phyloP scores from a whole-genome alignment of 2,113 vertebrate genomes.

The Nothocercus nigrocapillus region DNA sequence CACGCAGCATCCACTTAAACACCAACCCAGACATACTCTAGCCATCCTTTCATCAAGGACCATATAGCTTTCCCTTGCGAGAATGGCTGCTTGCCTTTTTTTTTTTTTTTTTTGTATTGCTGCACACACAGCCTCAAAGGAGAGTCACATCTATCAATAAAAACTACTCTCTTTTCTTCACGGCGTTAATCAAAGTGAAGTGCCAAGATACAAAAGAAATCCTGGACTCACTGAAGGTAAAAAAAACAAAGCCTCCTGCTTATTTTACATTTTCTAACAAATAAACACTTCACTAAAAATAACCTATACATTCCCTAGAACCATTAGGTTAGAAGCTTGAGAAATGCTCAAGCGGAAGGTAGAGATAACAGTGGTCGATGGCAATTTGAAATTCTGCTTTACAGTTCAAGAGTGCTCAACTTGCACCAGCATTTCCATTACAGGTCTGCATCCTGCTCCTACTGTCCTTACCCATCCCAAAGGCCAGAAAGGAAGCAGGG shows the following conservation, averaged over 20 bases:
- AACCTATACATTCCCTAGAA: background rate
- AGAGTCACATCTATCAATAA: background rate
- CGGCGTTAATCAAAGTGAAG: background rate
- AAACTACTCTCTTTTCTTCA: background rate
- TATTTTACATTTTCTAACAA: background rate
- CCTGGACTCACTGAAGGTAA: background rate
- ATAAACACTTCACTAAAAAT: background rate
- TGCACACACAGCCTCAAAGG: background rate
- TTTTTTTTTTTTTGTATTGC: background rate
- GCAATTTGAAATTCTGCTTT: background rate
- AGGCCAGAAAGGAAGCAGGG: background rate
- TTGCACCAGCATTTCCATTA: rapidly evolving
- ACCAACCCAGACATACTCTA: background rate
- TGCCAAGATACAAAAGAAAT: background rate
- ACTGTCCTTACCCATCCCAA: background rate
- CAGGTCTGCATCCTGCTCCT: background rate
- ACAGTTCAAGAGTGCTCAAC: background rate
- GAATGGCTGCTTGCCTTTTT: background rate
- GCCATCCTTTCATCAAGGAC: background rate
- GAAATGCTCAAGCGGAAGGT: background rate
- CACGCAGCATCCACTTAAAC: background rate
- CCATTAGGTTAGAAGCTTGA: background rate
- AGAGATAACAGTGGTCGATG: background rate
- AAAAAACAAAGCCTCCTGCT: background rate
- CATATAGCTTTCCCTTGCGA: background rate